A percentile compares a stretch with the other conserved stretches of the same genome.
Evolutionary conservation across 2,113 vertebrate genomes (phyloP).

Genomic region (pig (Sus scrofa)): T2T-Sscrofa CM000812.6:289043501-289044000

Average conservation of each 20-base stretch:
- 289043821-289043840: background rate
- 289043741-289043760: accelerated
- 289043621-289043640: too few relatives aligned
- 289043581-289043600: background rate
- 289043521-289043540: accelerated
- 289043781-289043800: accelerated
- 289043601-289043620: background rate
- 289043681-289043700: accelerated
- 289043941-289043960: accelerated
- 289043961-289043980: background rate
- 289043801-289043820: background rate
- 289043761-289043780: accelerated
- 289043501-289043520: accelerated
- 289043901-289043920: accelerated
- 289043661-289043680: background rate
- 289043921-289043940: accelerated
- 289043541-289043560: background rate
- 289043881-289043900: accelerated
- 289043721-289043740: accelerated
- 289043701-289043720: accelerated
- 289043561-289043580: too few relatives aligned
- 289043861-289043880: background rate
- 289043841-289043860: background rate
- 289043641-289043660: background rate
- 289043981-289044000: accelerated